Conservation (phyloP, 2,113 vertebrate species). For the Sceloporus undulatus region DNA sequence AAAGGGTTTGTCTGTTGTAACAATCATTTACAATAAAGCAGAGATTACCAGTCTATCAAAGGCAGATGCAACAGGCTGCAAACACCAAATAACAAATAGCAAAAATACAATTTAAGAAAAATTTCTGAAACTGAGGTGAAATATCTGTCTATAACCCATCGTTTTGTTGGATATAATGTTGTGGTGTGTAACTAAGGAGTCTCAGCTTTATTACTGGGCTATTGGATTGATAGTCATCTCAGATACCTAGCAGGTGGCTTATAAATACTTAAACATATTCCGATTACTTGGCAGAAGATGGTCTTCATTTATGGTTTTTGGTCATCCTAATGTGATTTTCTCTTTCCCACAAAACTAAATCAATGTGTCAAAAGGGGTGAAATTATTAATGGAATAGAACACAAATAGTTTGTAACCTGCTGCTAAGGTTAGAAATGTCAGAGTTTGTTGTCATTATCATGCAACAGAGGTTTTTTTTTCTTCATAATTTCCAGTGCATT, state of each 20-base stretch:
- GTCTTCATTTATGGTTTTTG: conserved; percentile 80
- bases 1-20: too few species aligned
- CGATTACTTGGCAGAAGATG: conserved; percentile 76
- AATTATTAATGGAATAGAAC: conserved; percentile 88
- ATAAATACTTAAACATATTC: conserved; percentile 85
- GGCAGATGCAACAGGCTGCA: too few species aligned
- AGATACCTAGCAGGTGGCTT: conserved; percentile 85
- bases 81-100: too few species aligned
- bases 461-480: conserved; percentile 74
- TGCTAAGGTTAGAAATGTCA: conserved; percentile 84
- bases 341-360: conserved; percentile 83
- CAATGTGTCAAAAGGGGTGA: conserved; percentile 85
- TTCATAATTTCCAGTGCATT: conserved; percentile 87
- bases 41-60: too few species aligned
- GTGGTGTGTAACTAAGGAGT: conserved; percentile 77
- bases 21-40: too few species aligned
- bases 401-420: conserved; percentile 84
- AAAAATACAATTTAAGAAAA: neutral
- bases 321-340: conserved; percentile 85
- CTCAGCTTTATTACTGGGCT: conserved; percentile 74
- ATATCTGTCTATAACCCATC: conserved; percentile 70
- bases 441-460: conserved; percentile 84
- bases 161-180: conserved; percentile 78
- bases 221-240: conserved; percentile 88
- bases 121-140: conserved; percentile 23